Conservation (phyloP, 2,113 vertebrate species). For the Peromyscus polionotus region DNA sequence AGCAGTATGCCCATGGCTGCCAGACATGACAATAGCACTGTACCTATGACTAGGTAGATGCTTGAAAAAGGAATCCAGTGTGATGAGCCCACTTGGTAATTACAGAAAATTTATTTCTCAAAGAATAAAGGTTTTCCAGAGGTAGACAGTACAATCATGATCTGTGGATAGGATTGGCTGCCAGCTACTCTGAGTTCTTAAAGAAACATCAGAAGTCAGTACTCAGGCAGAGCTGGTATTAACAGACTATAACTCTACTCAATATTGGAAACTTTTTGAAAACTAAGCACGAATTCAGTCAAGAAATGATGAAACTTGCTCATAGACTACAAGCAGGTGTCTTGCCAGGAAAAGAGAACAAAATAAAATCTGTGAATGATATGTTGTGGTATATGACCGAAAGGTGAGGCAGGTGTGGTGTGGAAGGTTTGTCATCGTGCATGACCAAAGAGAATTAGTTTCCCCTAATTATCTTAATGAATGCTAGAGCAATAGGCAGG, state of each 20-base stretch:
- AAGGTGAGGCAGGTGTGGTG: too few relatives aligned
- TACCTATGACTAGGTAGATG: not conserved
- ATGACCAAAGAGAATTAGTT: not conserved
- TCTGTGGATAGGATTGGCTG: not conserved
- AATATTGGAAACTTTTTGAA: not conserved
- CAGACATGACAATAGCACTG: not conserved
- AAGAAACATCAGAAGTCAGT: not conserved
- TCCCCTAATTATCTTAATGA: not conserved
- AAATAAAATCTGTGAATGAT: not conserved
- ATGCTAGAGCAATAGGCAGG: not conserved
- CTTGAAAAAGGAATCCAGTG: not conserved
- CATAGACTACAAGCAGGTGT: not conserved
- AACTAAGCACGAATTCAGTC: not conserved
- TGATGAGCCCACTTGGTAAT: not conserved
- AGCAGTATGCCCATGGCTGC: fast-evolving
- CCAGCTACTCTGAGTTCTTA: not conserved
- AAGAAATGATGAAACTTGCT: not conserved
- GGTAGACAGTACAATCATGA: not conserved
- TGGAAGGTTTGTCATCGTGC: not conserved
- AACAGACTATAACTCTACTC: not conserved
- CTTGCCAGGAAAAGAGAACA: not conserved
- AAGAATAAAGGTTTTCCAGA: not conserved
- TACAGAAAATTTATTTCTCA: not conserved
- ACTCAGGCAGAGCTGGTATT: not conserved
- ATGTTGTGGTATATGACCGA: fast-evolving